Conservation (phyloP, 2,113 vertebrate species). For the Peucedramus taeniatus region DNA sequence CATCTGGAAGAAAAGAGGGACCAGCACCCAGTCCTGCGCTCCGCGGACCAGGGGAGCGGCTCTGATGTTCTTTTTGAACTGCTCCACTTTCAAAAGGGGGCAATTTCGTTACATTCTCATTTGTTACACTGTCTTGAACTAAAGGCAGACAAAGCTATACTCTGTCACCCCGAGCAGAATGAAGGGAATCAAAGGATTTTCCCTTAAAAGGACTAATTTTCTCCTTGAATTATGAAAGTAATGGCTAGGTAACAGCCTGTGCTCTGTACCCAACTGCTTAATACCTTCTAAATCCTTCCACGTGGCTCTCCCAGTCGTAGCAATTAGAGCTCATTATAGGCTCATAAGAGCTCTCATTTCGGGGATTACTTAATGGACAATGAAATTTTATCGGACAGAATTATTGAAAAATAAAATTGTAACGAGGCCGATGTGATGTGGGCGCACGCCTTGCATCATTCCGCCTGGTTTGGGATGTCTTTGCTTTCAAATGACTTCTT, state of each 20-base stretch:
- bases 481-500: conserved; percentile 59
- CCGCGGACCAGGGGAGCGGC: not conserved
- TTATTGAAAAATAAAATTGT: conserved; percentile 93
- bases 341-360: conserved; percentile 98
- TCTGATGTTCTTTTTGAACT: conserved; percentile 68
- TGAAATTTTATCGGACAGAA: conserved; percentile 97
- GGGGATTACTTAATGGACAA: conserved; percentile 98
- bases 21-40: conserved; percentile 8
- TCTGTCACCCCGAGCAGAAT: conserved; percentile 83
- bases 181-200: conserved; percentile 89
- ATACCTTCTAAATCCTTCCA: conserved; percentile 99
- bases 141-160: conserved; percentile 79
- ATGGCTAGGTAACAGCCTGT: conserved; percentile 97
- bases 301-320: conserved; percentile 94
- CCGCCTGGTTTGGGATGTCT: conserved; percentile 73
- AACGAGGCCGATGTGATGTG: conserved; percentile 76
- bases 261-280: conserved; percentile 96
- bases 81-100: conserved; percentile 62
- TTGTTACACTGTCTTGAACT: conserved; percentile 78
- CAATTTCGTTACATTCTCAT: conserved; percentile 76
- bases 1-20: conserved; percentile 36
- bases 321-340: conserved; percentile 99
- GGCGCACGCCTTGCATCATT: conserved; percentile 83
- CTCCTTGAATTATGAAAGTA: conserved; percentile 99
- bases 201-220: conserved; percentile 98